Evolutionary conservation across 2,113 vertebrate genomes (phyloP).

Genomic region (Ammodramus savannarum): DNA sequence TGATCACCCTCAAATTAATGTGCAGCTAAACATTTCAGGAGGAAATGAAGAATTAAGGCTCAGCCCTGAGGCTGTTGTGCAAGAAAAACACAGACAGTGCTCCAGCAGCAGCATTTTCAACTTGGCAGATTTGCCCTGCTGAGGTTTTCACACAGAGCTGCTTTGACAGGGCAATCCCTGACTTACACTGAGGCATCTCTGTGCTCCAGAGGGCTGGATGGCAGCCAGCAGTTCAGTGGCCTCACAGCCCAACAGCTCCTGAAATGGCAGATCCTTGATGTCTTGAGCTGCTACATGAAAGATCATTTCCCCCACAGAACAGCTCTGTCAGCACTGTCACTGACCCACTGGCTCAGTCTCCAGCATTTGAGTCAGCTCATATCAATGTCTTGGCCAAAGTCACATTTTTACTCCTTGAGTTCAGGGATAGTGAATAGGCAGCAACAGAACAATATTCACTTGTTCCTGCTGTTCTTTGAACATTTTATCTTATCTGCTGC

Average conservation of each 20-base stretch:
- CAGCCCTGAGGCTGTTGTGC: not conserved
- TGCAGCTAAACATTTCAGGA: not conserved
- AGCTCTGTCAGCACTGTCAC: not conserved
- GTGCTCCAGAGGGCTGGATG: not conserved
- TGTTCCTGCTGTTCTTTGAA: not conserved
- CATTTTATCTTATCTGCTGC: not conserved
- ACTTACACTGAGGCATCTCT: not conserved
- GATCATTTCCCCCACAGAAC: not conserved
- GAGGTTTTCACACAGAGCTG: not conserved
- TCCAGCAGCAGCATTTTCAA: not conserved
- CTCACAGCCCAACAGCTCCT: not conserved
- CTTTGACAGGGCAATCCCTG: not conserved
- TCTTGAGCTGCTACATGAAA: not conserved
- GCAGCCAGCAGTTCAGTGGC: not conserved
- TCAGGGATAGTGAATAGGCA: not conserved
- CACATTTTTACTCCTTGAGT: not conserved
- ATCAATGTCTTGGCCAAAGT: not conserved
- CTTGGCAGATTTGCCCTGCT: not conserved
- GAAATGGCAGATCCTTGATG: not conserved
- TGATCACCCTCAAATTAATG: not conserved
- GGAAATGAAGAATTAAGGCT: constrained; percentile 6
- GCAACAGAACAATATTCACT: not conserved
- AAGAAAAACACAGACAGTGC: not conserved
- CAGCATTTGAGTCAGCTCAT: not conserved
- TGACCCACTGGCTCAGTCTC: not conserved